phyloP scores from a whole-genome alignment of 2,113 vertebrate genomes.

The Heterotis niloticus region DNA sequence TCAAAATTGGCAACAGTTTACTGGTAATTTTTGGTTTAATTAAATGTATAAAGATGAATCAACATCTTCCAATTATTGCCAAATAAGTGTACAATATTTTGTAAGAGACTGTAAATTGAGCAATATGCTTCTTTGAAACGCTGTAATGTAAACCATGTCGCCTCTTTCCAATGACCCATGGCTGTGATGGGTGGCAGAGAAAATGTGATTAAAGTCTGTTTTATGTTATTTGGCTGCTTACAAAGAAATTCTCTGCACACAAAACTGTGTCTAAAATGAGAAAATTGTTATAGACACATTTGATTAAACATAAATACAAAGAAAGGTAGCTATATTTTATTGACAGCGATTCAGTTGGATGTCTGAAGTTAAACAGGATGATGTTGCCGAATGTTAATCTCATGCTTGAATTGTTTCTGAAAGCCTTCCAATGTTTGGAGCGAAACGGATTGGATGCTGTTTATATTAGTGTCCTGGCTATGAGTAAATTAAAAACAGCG shows the following conservation, averaged over 20 bases:
- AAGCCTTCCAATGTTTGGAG: slow-evolving; percentile 21
- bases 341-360: slow-evolving; percentile 30
- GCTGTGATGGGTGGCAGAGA: not conserved
- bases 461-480: slow-evolving; percentile 38
- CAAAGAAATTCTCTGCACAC: slow-evolving; percentile 1
- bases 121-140: not conserved
- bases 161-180: not conserved
- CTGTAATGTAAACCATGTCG: slow-evolving; percentile 2
- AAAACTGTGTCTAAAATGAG: slow-evolving; percentile 23
- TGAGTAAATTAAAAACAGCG: slow-evolving; percentile 40
- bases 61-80: not conserved
- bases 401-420: slow-evolving; percentile 44
- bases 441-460: slow-evolving; percentile 37
- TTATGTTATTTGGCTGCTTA: not conserved
- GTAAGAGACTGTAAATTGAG: not conserved
- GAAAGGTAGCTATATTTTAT: slow-evolving; percentile 17
- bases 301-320: slow-evolving; percentile 23
- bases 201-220: slow-evolving; percentile 12
- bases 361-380: slow-evolving; percentile 27
- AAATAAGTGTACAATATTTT: not conserved
- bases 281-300: slow-evolving; percentile 25
- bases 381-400: slow-evolving; percentile 41
- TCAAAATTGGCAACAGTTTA: not conserved
- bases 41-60: not conserved
- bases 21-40: not conserved